phyloP scores from a whole-genome alignment of 2,797 vertebrate genomes.

The Tokudaia muenninki region DNA sequence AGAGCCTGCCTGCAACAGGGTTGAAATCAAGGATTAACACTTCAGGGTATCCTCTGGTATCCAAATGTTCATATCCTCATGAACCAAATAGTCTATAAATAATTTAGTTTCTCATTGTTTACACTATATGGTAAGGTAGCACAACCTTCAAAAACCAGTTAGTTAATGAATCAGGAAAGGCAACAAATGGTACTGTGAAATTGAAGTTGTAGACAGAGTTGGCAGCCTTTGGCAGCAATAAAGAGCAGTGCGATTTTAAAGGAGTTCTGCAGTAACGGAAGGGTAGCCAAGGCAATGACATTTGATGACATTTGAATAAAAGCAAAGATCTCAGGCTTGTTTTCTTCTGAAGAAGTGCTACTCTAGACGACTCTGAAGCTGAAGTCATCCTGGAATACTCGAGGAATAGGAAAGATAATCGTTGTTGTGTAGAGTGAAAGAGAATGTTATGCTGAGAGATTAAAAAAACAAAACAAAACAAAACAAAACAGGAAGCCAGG shows the following conservation, averaged over 20 bases:
- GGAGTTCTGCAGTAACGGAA: background rate
- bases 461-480: background rate
- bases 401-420: background rate
- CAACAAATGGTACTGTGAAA: background rate
- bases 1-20: too few relatives aligned
- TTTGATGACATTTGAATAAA: background rate
- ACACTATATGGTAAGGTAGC: background rate
- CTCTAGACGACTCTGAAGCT: background rate
- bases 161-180: background rate
- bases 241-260: background rate
- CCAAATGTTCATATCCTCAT: background rate
- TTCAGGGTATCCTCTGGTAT: too few relatives aligned
- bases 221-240: background rate
- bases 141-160: background rate
- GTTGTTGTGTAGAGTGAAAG: background rate
- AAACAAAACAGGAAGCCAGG: background rate
- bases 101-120: background rate
- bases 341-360: background rate
- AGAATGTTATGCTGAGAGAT: background rate
- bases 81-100: background rate
- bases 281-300: background rate
- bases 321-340: background rate
- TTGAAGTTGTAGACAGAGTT: background rate
- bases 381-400: background rate
- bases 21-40: too few relatives aligned